Percentiles rank a stretch among this genome's conserved stretches.
phyloP scores from a whole-genome alignment of 2,888 invertebrate genomes.

The Eupithecia pulchellata region DNA sequence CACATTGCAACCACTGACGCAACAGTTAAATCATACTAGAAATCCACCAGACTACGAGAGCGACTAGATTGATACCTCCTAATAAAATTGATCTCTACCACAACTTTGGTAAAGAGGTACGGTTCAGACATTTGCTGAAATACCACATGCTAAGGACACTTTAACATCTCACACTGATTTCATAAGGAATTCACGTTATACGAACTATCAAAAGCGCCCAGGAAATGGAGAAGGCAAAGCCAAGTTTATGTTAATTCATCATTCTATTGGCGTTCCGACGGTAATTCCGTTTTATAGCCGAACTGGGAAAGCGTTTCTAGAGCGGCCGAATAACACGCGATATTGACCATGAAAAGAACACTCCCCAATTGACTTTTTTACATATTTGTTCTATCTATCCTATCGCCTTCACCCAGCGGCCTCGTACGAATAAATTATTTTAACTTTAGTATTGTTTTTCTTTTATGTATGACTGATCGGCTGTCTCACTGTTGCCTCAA shows the following conservation, averaged over 20 bases:
- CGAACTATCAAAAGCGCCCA: not conserved
- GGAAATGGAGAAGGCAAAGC: slow-evolving; percentile 3
- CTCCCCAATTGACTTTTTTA: slow-evolving; percentile 40
- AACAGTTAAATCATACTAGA: slow-evolving; percentile 46
- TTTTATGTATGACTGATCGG: not conserved
- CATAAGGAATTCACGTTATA: not conserved
- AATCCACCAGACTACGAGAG: slow-evolving; percentile 37
- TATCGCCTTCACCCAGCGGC: not conserved
- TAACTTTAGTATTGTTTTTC: not conserved
- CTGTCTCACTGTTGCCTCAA: slow-evolving; percentile 9
- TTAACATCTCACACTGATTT: not conserved
- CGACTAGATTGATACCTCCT: slow-evolving; percentile 5
- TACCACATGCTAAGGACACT: not conserved
- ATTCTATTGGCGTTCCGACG: slow-evolving; percentile 28
- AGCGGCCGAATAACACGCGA: slow-evolving; percentile 31
- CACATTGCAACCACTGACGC: slow-evolving; percentile 43
- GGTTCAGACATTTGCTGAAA: slow-evolving; percentile 12
- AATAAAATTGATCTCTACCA: slow-evolving; percentile 35
- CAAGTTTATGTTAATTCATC: slow-evolving; percentile 31
- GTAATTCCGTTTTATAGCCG: slow-evolving; percentile 30
- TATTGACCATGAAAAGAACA: slow-evolving; percentile 49
- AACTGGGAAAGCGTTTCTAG: slow-evolving; percentile 32
- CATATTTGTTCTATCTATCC: slow-evolving; percentile 24
- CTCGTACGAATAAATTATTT: slow-evolving; percentile 19
- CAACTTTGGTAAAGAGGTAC: slow-evolving; percentile 22